Percentiles rank a stretch among this genome's conserved stretches.
phyloP scores from a whole-genome alignment of 1,140 invertebrate genomes.

The Philaenus spumarius region DNA sequence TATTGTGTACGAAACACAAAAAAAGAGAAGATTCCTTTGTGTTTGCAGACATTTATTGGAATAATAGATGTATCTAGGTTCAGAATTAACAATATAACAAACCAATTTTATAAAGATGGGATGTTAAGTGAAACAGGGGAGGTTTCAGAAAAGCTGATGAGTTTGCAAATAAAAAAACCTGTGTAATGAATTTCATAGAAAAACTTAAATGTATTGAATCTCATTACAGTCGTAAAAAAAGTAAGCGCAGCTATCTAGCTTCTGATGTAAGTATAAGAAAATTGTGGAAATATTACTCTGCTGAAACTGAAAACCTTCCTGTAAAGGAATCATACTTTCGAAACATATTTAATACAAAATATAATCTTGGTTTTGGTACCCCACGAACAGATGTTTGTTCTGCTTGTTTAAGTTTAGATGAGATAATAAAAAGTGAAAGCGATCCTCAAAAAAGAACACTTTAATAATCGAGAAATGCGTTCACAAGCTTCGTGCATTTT shows the following conservation, averaged over 20 bases:
- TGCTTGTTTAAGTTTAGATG: conserved; percentile 6
- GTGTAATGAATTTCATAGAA: conserved; percentile 7
- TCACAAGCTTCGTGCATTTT: conserved; percentile 34
- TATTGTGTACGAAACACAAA: conserved; percentile 6
- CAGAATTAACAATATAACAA: too few relatives aligned
- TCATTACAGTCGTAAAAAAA: too few relatives aligned
- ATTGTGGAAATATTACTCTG: neutral
- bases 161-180: conserved; percentile 5
- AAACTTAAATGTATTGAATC: conserved; percentile 1
- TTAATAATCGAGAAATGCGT: conserved; percentile 27
- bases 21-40: too few relatives aligned
- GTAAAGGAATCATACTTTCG: conserved; percentile 24
- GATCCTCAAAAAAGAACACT: conserved; percentile 12
- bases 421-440: conserved; percentile 24
- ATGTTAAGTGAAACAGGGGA: conserved; percentile 4
- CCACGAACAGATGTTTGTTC: conserved; percentile 14
- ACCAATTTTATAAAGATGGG: neutral
- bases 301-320: neutral
- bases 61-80: conserved; percentile 5
- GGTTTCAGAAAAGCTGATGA: conserved; percentile 10
- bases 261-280: conserved; percentile 10
- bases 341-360: conserved; percentile 23
- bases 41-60: conserved; percentile 2
- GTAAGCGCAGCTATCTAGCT: neutral
- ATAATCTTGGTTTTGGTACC: too few relatives aligned